Percentiles rank a stretch among this genome's conserved stretches.
Conservation (phyloP, 2,888 invertebrate genomes). For the Philereme transversata region DNA sequence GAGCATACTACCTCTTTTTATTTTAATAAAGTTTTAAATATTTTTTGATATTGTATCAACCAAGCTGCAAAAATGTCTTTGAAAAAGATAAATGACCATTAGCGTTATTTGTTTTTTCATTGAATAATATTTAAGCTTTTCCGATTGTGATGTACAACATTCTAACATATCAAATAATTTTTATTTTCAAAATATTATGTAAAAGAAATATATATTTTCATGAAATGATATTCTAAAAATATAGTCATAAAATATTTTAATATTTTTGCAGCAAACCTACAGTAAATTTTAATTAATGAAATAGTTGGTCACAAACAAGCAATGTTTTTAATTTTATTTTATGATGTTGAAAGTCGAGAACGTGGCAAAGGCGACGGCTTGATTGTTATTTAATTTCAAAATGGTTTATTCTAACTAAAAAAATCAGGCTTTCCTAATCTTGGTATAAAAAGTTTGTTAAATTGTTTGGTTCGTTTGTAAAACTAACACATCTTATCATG, state of each 20-base stretch:
- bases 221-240: slow-evolving; percentile 51
- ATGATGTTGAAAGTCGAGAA: too few species aligned
- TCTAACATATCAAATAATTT: slow-evolving; percentile 71
- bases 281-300: slow-evolving; percentile 45
- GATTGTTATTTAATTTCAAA: too few species aligned
- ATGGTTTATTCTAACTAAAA: too few species aligned
- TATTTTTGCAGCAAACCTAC: slow-evolving; percentile 54
- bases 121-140: slow-evolving; percentile 30
- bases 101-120: slow-evolving; percentile 13
- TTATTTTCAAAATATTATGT: slow-evolving; percentile 52
- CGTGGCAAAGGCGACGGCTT: too few species aligned
- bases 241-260: slow-evolving; percentile 41
- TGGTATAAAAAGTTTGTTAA: too few species aligned
- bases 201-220: slow-evolving; percentile 68
- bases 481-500: slow-evolving; percentile 12
- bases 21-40: slow-evolving; percentile 22
- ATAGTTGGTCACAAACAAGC: too few species aligned
- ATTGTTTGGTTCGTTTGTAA: background rate
- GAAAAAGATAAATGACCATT: slow-evolving; percentile 28
- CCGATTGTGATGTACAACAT: slow-evolving; percentile 66
- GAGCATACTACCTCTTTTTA: slow-evolving; percentile 52
- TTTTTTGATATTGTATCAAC: slow-evolving; percentile 19
- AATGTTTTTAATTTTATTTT: too few species aligned
- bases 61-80: slow-evolving; percentile 26
- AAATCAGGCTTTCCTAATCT: too few species aligned